A percentile compares a stretch with the other conserved stretches of the same genome.
phyloP scores from a whole-genome alignment of 2,797 vertebrate genomes.

The Masticophis lateralis region DNA sequence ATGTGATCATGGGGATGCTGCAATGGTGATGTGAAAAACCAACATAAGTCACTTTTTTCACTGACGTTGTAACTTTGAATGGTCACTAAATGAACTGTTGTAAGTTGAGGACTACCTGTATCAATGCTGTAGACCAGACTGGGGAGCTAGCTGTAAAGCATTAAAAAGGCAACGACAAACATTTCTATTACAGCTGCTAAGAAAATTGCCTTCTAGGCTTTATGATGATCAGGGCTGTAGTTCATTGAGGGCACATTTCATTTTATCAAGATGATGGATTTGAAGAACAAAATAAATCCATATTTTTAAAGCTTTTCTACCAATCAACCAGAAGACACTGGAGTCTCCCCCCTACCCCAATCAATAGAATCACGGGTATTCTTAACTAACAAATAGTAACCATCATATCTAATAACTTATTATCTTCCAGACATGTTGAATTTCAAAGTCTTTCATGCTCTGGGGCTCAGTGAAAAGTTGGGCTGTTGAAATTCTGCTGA shows the following conservation, averaged over 20 bases:
- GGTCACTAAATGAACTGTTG: background rate
- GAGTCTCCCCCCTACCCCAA: background rate
- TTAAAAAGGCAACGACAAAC: background rate
- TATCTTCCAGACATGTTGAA: background rate
- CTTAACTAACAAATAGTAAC: background rate
- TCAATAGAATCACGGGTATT: background rate
- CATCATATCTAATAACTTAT: background rate
- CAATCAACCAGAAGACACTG: background rate
- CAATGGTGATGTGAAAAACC: background rate
- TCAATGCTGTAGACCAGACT: background rate
- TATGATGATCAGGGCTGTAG: background rate
- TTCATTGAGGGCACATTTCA: background rate
- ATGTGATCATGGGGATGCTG: background rate
- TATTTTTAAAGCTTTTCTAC: background rate
- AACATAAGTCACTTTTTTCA: background rate
- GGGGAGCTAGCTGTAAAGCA: background rate
- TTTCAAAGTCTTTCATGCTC: background rate
- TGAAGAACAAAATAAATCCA: background rate
- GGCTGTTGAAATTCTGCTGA: background rate
- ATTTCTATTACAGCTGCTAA: background rate
- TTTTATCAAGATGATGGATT: background rate
- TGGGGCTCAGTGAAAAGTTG: background rate
- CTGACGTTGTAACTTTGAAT: background rate
- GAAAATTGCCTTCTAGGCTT: background rate
- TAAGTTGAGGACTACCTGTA: background rate